Percentiles rank a stretch among this genome's conserved stretches.
Conservation (phyloP, 2,888 invertebrate genomes). For the Idaea dimidiata region DNA sequence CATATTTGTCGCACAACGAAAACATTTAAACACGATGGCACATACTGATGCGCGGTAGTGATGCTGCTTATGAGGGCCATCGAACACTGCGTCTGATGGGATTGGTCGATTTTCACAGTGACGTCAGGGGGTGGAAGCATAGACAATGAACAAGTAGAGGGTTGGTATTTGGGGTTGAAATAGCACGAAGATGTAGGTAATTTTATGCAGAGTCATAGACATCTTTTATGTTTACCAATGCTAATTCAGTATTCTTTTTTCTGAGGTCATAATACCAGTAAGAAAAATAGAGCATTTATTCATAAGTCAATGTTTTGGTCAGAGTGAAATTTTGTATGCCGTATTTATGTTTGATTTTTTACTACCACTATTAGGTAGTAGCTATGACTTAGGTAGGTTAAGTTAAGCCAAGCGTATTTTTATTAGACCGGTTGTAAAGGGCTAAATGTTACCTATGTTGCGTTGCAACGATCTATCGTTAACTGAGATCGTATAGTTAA, state of each 20-base stretch:
- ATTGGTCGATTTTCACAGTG: conserved; percentile 83
- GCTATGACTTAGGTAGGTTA: too few relatives aligned
- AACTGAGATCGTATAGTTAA: too few relatives aligned
- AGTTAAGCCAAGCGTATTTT: too few relatives aligned
- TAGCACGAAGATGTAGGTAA: background rate
- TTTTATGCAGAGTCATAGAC: background rate
- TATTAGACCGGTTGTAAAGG: too few relatives aligned
- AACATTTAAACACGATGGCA: conserved; percentile 67
- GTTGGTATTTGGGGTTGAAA: conserved; percentile 41
- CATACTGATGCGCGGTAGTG: conserved; percentile 63
- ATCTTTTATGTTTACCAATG: background rate
- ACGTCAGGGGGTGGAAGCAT: conserved; percentile 81
- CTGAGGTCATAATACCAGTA: too few relatives aligned
- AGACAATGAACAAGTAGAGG: conserved; percentile 66
- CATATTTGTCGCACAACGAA: conserved; percentile 66
- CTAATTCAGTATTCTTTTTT: background rate
- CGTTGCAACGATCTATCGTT: too few relatives aligned
- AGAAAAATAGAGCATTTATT: too few relatives aligned
- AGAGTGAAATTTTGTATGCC: too few relatives aligned
- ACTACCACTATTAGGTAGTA: too few relatives aligned
- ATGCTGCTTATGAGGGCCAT: conserved; percentile 65
- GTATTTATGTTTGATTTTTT: too few relatives aligned
- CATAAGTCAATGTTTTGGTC: too few relatives aligned
- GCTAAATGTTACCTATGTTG: too few relatives aligned
- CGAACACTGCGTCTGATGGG: conserved; percentile 75